These are phyloP conservation scores for Diarsia mendica DNA, from an alignment of 2,888 invertebrate species.

Conservation along the genomic window DNA sequence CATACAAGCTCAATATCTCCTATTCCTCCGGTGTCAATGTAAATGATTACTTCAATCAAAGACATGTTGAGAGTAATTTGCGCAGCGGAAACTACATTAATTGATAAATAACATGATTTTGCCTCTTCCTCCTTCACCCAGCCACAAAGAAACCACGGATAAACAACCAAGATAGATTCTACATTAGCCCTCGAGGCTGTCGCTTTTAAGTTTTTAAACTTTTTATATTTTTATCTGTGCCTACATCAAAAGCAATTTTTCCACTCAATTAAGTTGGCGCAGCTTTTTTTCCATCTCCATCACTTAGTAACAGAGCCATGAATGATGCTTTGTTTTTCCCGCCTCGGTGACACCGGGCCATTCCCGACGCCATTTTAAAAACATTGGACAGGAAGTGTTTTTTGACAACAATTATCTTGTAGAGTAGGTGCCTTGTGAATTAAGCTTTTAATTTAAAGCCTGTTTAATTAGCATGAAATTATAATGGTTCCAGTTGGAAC, in stretches of 20 bases:
- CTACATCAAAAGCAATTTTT: conserved; percentile 60
- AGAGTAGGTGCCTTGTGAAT: conserved; percentile 51
- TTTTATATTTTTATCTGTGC: conserved; percentile 47
- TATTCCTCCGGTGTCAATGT: conserved; percentile 9
- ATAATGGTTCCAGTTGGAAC: conserved; percentile 24
- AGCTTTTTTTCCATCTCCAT: conserved; percentile 55
- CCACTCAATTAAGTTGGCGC: conserved; percentile 63
- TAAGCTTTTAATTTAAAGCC: conserved; percentile 48
- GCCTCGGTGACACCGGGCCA: conserved; percentile 61
- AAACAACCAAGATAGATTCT: conserved; percentile 14
- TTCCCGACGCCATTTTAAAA: conserved; percentile 68
- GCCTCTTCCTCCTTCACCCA: not conserved
- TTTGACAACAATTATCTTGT: conserved; percentile 72
- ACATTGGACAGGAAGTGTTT: conserved; percentile 67
- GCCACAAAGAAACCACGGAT: conserved; percentile 11
- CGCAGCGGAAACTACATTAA: conserved; percentile 18
- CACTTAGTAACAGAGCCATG: conserved; percentile 52
- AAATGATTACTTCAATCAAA: conserved; percentile 31
- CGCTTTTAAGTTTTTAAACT: conserved; percentile 39
- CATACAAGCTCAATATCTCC: conserved; percentile 4
- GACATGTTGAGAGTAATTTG: conserved; percentile 20
- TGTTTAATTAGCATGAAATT: conserved; percentile 53
- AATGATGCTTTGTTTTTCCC: conserved; percentile 59
- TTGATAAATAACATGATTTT: conserved; percentile 11
- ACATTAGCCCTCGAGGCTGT: conserved; percentile 11